phyloP scores from a whole-genome alignment of 2,113 vertebrate species.

The Macquaria australasica region DNA sequence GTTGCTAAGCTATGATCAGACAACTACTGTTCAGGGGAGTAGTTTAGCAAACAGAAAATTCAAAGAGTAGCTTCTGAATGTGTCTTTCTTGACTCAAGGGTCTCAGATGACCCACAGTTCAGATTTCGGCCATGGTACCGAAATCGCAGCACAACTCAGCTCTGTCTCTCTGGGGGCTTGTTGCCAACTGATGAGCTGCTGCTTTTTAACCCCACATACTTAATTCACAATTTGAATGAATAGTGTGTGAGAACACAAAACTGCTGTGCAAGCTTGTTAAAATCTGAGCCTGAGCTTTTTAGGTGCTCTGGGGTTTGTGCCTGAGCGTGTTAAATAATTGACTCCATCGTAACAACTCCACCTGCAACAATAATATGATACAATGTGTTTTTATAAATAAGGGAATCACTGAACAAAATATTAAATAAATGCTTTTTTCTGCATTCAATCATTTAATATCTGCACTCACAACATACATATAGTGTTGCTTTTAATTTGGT shows the following conservation, averaged over 20 bases:
- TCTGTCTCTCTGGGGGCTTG: conserved; percentile 2
- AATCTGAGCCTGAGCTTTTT: conserved; percentile 18
- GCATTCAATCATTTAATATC: neutral
- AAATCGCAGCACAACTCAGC: neutral
- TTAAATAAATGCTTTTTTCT: neutral
- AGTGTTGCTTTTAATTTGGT: conserved; percentile 3
- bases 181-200: conserved; percentile 27
- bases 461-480: neutral
- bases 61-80: neutral
- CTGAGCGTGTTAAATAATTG: conserved; percentile 25
- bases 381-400: conserved; percentile 1
- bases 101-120: neutral
- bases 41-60: neutral
- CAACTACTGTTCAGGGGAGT: too few species aligned
- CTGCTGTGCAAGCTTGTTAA: conserved; percentile 28
- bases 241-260: conserved; percentile 4
- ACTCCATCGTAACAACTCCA: conserved; percentile 9
- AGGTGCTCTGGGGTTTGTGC: conserved; percentile 15
- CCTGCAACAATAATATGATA: neutral
- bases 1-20: neutral
- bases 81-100: neutral
- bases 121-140: neutral
- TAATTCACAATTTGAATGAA: conserved; percentile 19
- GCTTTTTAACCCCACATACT: conserved; percentile 25
- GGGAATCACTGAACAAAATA: neutral